Percentiles rank a stretch among this genome's conserved stretches.
phyloP scores from a whole-genome alignment of 2,113 vertebrate genomes.

The Hemiscyllium ocellatum region DNA sequence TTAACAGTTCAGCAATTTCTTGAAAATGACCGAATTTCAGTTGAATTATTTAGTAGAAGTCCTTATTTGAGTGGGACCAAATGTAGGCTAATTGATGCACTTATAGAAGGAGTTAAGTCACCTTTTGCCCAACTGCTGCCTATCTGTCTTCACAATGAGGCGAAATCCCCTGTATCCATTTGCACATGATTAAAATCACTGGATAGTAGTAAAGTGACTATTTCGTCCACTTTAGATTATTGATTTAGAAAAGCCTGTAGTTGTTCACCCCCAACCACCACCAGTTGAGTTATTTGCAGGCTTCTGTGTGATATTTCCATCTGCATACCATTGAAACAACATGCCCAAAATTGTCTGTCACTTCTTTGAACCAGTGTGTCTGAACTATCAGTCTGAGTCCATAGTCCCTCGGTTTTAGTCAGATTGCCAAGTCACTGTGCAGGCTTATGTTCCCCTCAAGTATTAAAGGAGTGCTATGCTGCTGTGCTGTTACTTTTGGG shows the following conservation, averaged over 20 bases:
- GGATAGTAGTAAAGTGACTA: not conserved
- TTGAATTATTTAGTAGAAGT: not conserved
- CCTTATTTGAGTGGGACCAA: not conserved
- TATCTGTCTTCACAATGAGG: not conserved
- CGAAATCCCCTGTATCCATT: not conserved
- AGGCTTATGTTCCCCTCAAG: not conserved
- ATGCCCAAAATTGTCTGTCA: not conserved
- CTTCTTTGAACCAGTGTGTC: not conserved
- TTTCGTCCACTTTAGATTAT: not conserved
- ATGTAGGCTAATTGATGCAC: not conserved
- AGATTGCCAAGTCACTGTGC: not conserved
- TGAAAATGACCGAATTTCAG: not conserved
- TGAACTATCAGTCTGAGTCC: not conserved
- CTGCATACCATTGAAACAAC: not conserved
- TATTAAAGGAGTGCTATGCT: not conserved
- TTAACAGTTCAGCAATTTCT: no score
- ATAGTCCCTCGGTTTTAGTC: not conserved
- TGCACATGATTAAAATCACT: not conserved
- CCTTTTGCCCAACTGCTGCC: not conserved
- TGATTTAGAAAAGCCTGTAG: not conserved
- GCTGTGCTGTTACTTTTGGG: not conserved
- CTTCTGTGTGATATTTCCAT: not conserved
- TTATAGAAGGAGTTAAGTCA: not conserved
- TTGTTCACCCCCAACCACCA: not conserved
- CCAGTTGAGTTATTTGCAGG: not conserved